Percentiles rank a stretch among this genome's conserved stretches.
Evolutionary conservation across 1,140 invertebrate genomes (phyloP).

Genomic region (Chrysoperla carnea): DNA sequence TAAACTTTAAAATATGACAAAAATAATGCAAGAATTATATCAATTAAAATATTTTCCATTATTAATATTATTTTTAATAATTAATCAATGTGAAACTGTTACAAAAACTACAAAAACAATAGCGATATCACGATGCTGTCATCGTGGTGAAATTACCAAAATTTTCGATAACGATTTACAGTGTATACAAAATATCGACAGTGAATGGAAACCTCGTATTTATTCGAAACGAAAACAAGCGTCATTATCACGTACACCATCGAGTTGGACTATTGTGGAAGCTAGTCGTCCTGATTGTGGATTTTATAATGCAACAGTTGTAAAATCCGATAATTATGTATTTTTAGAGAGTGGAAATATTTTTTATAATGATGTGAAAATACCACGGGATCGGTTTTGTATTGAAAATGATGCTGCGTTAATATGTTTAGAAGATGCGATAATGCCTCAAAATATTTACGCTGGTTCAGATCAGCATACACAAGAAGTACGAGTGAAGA

Average conservation of each 20-base stretch:
- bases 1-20: too few species aligned
- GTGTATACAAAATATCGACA: neutral
- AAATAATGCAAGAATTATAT: too few species aligned
- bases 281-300: neutral
- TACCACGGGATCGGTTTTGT: neutral
- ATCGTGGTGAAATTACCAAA: too few species aligned
- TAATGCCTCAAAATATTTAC: constrained; percentile 14
- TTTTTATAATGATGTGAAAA: neutral
- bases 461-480: neutral
- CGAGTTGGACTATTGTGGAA: neutral
- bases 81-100: too few species aligned
- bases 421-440: constrained; percentile 23
- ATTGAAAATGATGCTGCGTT: neutral
- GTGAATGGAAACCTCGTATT: neutral
- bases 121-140: too few species aligned
- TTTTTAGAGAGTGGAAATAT: neutral
- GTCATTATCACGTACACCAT: neutral
- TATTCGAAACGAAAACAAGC: neutral
- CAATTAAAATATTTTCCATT: too few species aligned
- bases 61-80: too few species aligned
- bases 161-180: too few species aligned
- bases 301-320: neutral
- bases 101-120: too few species aligned
- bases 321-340: neutral
- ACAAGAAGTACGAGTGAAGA: constrained; percentile 20